Percentiles rank a stretch among this genome's conserved stretches.
Evolutionary conservation across 2,888 invertebrate species (phyloP).

Genomic region (Prosopocoilus inquinatus): DNA sequence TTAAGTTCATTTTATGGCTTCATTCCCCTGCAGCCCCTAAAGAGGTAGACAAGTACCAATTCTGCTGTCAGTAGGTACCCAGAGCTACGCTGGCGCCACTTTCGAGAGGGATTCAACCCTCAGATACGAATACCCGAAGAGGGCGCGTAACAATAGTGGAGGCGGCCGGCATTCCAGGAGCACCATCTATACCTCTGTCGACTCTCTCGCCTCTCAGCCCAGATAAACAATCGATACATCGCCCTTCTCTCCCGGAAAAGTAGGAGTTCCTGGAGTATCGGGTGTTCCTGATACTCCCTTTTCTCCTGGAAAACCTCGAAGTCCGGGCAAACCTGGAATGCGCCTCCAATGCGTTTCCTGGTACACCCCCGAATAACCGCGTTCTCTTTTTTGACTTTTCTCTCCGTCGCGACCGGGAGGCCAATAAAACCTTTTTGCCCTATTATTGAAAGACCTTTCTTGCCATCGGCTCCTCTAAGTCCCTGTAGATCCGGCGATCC

Average conservation of each 20-base stretch:
- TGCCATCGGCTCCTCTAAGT: slow-evolving; percentile 70
- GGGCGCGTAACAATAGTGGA: too few relatives aligned
- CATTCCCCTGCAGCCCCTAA: too few relatives aligned
- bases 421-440: slow-evolving; percentile 79
- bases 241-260: slow-evolving; percentile 68
- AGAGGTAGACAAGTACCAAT: too few relatives aligned
- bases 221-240: slow-evolving; percentile 74
- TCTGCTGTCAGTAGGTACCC: too few relatives aligned
- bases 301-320: slow-evolving; percentile 67
- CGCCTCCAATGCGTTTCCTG: slow-evolving; percentile 80
- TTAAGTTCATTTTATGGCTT: too few relatives aligned
- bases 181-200: slow-evolving; percentile 69
- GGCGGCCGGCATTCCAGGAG: slow-evolving; percentile 67
- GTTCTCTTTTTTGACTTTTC: slow-evolving; percentile 77
- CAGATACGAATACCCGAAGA: too few relatives aligned
- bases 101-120: too few relatives aligned
- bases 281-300: slow-evolving; percentile 65
- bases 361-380: slow-evolving; percentile 76
- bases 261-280: slow-evolving; percentile 62
- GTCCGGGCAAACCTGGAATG: slow-evolving; percentile 73
- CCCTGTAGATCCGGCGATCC: slow-evolving; percentile 70
- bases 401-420: slow-evolving; percentile 67
- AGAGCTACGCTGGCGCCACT: too few relatives aligned
- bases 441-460: slow-evolving; percentile 72
- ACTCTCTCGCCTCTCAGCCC: slow-evolving; percentile 77